These are phyloP conservation scores for Epizoanthus scotinus DNA, from an alignment of 92 coral and sea anemone genomes.

Conservation along the genomic window DNA sequence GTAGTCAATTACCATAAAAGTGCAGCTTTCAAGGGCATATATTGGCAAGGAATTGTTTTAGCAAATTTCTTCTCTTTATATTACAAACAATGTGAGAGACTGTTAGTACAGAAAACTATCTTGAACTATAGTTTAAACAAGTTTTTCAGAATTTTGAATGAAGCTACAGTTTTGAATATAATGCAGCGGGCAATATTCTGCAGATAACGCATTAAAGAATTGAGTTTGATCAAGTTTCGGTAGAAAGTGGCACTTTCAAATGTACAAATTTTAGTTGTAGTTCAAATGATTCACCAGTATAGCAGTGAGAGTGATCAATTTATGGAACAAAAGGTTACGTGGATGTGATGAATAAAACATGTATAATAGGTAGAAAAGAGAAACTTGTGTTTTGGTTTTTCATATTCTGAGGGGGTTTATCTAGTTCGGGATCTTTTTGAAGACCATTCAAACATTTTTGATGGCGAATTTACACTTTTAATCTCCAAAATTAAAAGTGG, in stretches of 20 bases:
- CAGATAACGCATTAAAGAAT: conserved; percentile 12
- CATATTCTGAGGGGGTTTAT: conserved; percentile 53
- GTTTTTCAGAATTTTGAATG: conserved; percentile 4
- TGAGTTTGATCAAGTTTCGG: neutral
- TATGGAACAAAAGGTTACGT: conserved; percentile 49
- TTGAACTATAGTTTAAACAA: neutral
- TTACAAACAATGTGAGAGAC: conserved; percentile 39
- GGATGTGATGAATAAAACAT: conserved; percentile 80
- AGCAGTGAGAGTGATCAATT: conserved; percentile 19
- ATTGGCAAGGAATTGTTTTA: conserved; percentile 33
- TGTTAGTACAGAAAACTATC: neutral
- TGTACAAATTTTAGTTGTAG: conserved; percentile 17
- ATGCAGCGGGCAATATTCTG: conserved; percentile 2
- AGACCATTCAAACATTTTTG: conserved; percentile 52
- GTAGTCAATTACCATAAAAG: neutral
- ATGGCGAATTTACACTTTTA: conserved; percentile 52
- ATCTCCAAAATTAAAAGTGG: conserved; percentile 70
- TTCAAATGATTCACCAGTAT: neutral
- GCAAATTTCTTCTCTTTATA: conserved; percentile 39
- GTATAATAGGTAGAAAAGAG: conserved; percentile 52
- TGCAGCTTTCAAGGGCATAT: conserved; percentile 39
- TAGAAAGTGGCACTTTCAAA: conserved; percentile 10
- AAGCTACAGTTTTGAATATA: neutral
- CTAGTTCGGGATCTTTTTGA: conserved; percentile 82
- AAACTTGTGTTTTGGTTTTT: conserved; percentile 58